Evolutionary conservation across 2,113 vertebrate species (phyloP), one percentile per base, ranked within the genome.

Genomic region (Hoplias malabaricus): DNA sequence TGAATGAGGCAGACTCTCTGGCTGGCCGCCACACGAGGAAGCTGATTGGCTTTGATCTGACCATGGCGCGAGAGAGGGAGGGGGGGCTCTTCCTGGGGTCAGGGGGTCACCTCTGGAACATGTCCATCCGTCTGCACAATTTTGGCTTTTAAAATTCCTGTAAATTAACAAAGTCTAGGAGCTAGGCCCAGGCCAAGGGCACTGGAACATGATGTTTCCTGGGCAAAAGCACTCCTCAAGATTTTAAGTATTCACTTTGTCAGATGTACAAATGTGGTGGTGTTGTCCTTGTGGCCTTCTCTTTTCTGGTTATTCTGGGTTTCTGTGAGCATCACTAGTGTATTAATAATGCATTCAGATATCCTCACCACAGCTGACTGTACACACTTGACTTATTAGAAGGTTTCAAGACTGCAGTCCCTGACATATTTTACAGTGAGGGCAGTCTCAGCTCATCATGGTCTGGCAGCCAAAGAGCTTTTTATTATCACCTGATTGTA

Each of bases 11-110:
- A 89, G 88, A 90, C 91, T 89, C 53, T 6, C 86, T 91, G 90
- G 89, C 90, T 87, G 78, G 85, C 79, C 77, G 77, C 89, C 82
- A 86, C 67, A 79, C 68, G 38, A 90, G 86, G 90, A 88, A 90
- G 90, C 88, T 86, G 88, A 91, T 89, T 88, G 88, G 88, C 92
- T 92, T 92, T 93, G 91, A 93, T 93, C 90, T 88, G 69, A n/a
- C 84, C 83, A 79, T 84, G 70, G 81, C 78, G 85, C 86, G 46
- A 71, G 59, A 12, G 66, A 42, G 69, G 77, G 53, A 73, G 70
- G 19, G 23, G 36, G 89, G 90, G 88, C 86, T 88, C 90, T 93
- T 92, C 90, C 90, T 90, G 85, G 85, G 90, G 90, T 89, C 88
- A n/a, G 87, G 66, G 84, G 91, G 88, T 91, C 85, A 12, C 69